A percentile compares a stretch with the other conserved stretches of the same genome.
Evolutionary conservation across 1,140 invertebrate species (phyloP).

Genomic region (Megalopta genalis): DNA sequence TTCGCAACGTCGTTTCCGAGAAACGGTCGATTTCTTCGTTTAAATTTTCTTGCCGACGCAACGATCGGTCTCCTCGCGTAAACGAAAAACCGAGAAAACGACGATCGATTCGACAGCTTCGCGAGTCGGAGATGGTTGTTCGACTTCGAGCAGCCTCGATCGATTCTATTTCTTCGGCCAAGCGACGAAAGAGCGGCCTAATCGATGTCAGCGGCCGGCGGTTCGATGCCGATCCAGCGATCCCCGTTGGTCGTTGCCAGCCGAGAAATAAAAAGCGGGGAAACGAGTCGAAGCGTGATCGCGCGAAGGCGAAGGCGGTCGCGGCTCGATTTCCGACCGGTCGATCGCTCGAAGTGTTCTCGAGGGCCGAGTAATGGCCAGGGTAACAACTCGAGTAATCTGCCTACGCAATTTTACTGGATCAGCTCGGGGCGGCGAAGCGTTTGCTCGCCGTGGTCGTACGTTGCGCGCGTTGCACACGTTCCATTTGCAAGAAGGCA

Average conservation of each 20-base stretch:
- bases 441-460: constrained; percentile 20
- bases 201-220: too few species aligned
- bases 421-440: constrained; percentile 60
- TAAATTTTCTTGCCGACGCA: too few species aligned
- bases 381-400: constrained; percentile 62
- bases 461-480: constrained; percentile 23
- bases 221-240: too few species aligned
- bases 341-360: constrained; percentile 48
- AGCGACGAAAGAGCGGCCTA: too few species aligned
- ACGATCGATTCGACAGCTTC: too few species aligned
- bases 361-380: constrained; percentile 50
- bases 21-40: too few species aligned
- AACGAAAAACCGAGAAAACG: too few species aligned
- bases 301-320: not conserved
- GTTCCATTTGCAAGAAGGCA: constrained; percentile 66
- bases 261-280: too few species aligned
- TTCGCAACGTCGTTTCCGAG: not conserved
- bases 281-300: not conserved
- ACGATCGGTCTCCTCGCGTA: too few species aligned
- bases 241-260: too few species aligned
- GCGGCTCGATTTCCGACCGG: constrained; percentile 45
- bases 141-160: too few species aligned
- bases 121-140: too few species aligned
- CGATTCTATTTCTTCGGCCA: not conserved
- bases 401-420: constrained; percentile 65